These are phyloP conservation scores for Rhinolophus ferrumequinum DNA, from an alignment of 2,113 vertebrate genomes.

Conservation along the genomic window DNA sequence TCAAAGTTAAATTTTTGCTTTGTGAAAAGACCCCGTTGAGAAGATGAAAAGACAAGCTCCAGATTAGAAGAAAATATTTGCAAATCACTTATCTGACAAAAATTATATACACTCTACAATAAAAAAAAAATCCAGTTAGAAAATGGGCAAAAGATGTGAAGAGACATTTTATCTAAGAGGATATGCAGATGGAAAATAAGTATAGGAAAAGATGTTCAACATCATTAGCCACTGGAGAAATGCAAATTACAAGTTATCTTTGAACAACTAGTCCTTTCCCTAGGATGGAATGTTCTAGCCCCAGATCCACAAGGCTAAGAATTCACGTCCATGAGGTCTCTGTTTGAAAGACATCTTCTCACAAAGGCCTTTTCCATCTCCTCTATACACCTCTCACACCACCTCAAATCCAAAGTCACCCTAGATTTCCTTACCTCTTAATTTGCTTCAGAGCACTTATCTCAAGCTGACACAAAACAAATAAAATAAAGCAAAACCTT, in stretches of 20 bases:
- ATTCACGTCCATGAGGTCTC: not conserved
- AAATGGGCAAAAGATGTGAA: not conserved
- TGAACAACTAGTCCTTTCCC: not conserved
- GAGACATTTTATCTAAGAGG: not conserved
- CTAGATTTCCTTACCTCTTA: not conserved
- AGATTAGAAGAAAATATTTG: not conserved
- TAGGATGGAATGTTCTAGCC: not conserved
- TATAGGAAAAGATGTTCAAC: not conserved
- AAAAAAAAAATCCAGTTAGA: not conserved
- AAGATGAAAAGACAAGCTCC: not conserved
- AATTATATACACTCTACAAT: not conserved
- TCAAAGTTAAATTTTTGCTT: not conserved
- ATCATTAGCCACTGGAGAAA: not conserved
- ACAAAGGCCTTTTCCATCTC: not conserved
- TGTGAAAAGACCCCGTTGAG: not conserved
- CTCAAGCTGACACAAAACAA: not conserved
- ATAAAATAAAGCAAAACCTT: constrained; percentile 53
- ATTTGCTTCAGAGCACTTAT: not conserved
- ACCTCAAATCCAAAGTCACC: not conserved
- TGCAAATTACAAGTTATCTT: not conserved
- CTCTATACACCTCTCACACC: too few relatives aligned
- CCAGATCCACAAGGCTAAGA: not conserved
- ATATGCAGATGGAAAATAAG: not conserved
- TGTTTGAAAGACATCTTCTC: not conserved
- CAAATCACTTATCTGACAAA: not conserved